Conservation (phyloP, 2,797 vertebrate species). For the Ambastaia sidthimunki region DNA sequence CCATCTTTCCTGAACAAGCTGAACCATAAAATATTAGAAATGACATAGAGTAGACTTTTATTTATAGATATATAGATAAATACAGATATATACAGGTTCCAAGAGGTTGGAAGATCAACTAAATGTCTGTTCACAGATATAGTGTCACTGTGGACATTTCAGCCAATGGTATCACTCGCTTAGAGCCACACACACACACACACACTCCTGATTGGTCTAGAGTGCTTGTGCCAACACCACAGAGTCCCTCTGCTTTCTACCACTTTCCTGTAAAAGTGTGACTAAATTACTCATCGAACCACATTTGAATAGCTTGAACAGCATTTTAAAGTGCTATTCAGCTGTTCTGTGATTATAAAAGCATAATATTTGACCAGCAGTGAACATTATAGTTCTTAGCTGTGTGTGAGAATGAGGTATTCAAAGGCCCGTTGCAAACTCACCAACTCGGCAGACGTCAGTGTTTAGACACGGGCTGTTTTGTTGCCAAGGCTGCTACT, state of each 20-base stretch:
- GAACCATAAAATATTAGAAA: no score
- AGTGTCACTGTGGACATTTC: background rate
- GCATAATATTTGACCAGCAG: slow-evolving; percentile 32
- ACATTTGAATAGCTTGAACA: slow-evolving; percentile 26
- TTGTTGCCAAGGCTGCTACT: slow-evolving; percentile 31
- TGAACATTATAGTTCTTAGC: background rate
- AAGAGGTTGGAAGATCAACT: no score
- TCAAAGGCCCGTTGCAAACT: background rate
- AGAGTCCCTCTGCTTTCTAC: slow-evolving; percentile 40
- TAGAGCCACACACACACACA: background rate
- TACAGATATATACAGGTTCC: no score
- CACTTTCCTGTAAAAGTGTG: slow-evolving; percentile 31
- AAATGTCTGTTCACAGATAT: background rate
- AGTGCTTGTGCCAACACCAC: slow-evolving; percentile 19
- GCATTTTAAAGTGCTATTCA: slow-evolving; percentile 28
- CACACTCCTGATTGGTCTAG: slow-evolving; percentile 30
- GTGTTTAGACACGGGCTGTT: slow-evolving; percentile 44
- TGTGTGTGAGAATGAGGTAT: background rate
- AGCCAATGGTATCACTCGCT: background rate
- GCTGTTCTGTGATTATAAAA: slow-evolving; percentile 32
- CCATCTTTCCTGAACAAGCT: no score
- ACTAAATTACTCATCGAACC: slow-evolving; percentile 43
- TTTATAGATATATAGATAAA: no score
- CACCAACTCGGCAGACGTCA: slow-evolving; percentile 33
- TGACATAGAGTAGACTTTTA: no score